Percentiles rank a stretch among this genome's conserved stretches.
phyloP scores from a whole-genome alignment of 2,888 invertebrate genomes.

The Ctena decussata region DNA sequence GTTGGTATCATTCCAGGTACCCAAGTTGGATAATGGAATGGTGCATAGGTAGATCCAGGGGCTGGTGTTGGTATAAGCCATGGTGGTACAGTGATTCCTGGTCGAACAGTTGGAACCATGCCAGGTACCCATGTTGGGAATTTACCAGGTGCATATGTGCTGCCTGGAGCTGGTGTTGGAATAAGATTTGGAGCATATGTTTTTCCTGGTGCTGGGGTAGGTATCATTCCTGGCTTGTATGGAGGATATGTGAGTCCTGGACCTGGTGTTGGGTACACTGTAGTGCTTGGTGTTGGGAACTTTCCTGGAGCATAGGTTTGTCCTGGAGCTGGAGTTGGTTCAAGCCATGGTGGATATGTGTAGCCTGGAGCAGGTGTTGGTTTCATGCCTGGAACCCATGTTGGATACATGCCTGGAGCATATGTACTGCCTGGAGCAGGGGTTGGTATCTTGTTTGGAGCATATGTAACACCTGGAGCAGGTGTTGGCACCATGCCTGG shows the following conservation, averaged over 20 bases:
- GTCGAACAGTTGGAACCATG: constrained; percentile 66
- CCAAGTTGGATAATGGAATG: constrained; percentile 59
- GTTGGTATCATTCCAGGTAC: constrained; percentile 45
- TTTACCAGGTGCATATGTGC: constrained; percentile 65
- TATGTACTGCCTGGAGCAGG: constrained; percentile 66
- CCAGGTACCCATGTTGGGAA: constrained; percentile 63
- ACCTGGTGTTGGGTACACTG: constrained; percentile 66
- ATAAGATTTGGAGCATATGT: constrained; percentile 66
- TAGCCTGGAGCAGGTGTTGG: constrained; percentile 66
- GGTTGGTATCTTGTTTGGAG: constrained; percentile 59
- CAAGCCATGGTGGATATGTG: constrained; percentile 65
- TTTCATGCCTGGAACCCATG: constrained; percentile 63
- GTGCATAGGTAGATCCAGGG: constrained; percentile 66
- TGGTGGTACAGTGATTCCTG: constrained; percentile 62
- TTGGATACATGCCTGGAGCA: constrained; percentile 65
- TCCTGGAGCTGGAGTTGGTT: constrained; percentile 69
- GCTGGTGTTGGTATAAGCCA: constrained; percentile 58
- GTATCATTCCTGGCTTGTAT: constrained; percentile 57
- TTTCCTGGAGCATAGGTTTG: constrained; percentile 63
- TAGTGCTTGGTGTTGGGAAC: constrained; percentile 63
- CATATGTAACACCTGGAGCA: constrained; percentile 61
- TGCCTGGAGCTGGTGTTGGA: constrained; percentile 66
- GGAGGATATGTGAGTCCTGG: constrained; percentile 49
- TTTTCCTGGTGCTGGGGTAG: constrained; percentile 65
- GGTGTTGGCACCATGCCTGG: constrained; percentile 68